Evolutionary conservation across 2,888 invertebrate genomes (phyloP).

Genomic region (Oligia strigilis): DNA sequence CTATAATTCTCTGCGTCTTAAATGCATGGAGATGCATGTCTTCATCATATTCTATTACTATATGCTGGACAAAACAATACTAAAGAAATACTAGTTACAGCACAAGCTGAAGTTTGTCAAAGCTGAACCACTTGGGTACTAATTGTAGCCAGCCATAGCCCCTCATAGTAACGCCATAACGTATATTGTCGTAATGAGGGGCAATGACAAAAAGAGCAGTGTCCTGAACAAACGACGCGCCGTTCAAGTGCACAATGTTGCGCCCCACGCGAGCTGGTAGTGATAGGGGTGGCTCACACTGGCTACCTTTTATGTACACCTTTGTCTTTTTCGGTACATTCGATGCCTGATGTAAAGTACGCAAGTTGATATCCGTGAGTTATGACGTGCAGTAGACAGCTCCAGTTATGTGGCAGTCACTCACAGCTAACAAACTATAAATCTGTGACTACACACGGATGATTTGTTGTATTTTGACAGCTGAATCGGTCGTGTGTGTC

Average conservation of each 20-base stretch:
- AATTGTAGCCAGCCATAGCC: background rate
- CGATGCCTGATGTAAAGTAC: background rate
- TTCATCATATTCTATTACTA: too few relatives aligned
- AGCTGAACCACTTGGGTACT: too few relatives aligned
- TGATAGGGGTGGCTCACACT: background rate
- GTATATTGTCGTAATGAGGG: background rate
- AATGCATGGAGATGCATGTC: background rate
- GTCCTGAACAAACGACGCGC: constrained; percentile 12
- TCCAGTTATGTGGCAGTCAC: background rate
- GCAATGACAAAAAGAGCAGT: constrained; percentile 9
- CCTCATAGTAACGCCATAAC: background rate
- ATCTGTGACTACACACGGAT: background rate
- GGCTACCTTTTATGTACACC: background rate
- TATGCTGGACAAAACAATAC: background rate
- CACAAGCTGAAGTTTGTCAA: background rate
- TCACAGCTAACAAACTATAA: constrained; percentile 14
- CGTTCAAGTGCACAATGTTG: constrained; percentile 12
- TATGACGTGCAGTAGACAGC: background rate
- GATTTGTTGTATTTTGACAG: constrained; percentile 29
- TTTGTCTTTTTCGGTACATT: background rate
- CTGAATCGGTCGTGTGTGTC: background rate
- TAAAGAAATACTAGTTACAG: too few relatives aligned
- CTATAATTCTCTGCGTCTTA: background rate
- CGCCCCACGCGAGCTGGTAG: background rate
- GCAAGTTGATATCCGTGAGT: too few relatives aligned